phyloP scores from a whole-genome alignment of 2,888 invertebrate genomes.

The Syrista parreyssii region DNA sequence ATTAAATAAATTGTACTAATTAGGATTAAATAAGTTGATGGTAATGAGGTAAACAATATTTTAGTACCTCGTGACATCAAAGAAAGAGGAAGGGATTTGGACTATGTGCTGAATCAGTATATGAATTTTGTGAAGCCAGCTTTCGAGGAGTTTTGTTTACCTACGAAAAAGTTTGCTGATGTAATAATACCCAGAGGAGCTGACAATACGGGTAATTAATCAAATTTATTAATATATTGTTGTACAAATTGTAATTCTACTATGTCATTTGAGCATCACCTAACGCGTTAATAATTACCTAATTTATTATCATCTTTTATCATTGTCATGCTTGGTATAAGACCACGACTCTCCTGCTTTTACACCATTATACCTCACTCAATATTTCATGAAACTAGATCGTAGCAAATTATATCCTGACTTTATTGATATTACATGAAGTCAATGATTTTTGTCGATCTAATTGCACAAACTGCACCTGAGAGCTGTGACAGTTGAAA shows the following conservation, averaged over 20 bases:
- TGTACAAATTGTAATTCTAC: neutral
- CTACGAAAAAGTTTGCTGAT: conserved; percentile 99
- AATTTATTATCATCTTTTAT: neutral
- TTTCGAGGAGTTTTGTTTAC: conserved; percentile 98
- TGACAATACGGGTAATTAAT: conserved; percentile 88
- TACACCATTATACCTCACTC: neutral
- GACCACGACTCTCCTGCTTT: neutral
- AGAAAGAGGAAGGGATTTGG: conserved; percentile 93
- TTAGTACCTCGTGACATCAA: conserved; percentile 95
- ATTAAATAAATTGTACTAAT: neutral
- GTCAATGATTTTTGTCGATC: neutral
- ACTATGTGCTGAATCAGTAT: conserved; percentile 95
- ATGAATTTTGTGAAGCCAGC: conserved; percentile 99
- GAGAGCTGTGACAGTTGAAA: neutral
- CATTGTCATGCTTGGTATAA: neutral
- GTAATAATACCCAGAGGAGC: conserved; percentile 99
- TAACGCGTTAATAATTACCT: neutral
- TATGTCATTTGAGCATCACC: neutral
- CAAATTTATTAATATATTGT: neutral
- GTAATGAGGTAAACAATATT: conserved; percentile 38
- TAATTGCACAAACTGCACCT: neutral
- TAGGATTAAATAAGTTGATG: neutral
- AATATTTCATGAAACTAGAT: neutral
- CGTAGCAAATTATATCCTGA: too few species aligned
- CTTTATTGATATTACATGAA: neutral